Percentiles rank a stretch among this genome's conserved stretches.
Evolutionary conservation across 2,113 vertebrate genomes (phyloP).

Genomic region (Grantiella picta): DNA sequence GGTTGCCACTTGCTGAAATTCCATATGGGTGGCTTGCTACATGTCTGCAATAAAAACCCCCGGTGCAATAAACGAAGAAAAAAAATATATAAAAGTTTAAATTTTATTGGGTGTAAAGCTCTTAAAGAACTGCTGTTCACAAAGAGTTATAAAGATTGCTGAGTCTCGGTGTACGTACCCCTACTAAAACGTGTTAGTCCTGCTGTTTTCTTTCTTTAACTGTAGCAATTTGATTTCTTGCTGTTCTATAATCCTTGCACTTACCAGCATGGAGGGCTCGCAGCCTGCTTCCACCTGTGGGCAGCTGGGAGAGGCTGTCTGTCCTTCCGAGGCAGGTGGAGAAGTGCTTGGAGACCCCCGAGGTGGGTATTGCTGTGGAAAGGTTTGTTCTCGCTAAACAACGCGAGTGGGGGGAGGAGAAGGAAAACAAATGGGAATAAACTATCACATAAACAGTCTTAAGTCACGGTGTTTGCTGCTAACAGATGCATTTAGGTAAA

Average conservation of each 20-base stretch:
- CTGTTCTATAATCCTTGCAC: slow-evolving; percentile 45
- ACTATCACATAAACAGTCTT: slow-evolving; percentile 51
- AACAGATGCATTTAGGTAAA: slow-evolving; percentile 84
- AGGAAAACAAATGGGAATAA: slow-evolving; percentile 54
- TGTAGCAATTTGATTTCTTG: neutral
- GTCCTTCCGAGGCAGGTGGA: neutral
- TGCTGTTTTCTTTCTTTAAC: slow-evolving; percentile 52
- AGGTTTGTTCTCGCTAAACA: neutral
- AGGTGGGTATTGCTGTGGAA: neutral
- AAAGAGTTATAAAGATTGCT: slow-evolving; percentile 46
- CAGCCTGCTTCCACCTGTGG: neutral
- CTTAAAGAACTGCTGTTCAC: slow-evolving; percentile 71
- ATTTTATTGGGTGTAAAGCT: slow-evolving; percentile 79
- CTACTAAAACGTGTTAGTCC: slow-evolving; percentile 27
- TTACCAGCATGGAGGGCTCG: neutral
- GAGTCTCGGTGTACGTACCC: neutral
- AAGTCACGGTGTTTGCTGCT: slow-evolving; percentile 64
- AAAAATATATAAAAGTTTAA: slow-evolving; percentile 72
- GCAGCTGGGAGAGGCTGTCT: neutral
- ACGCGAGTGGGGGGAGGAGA: neutral
- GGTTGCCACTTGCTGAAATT: slow-evolving; percentile 52
- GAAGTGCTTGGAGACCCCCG: neutral
- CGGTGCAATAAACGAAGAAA: slow-evolving; percentile 63
- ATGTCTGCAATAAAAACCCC: slow-evolving; percentile 67
- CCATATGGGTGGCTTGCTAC: slow-evolving; percentile 68